phyloP scores from a whole-genome alignment of 2,888 invertebrate species.

The Lasioglossum zephyrum region DNA sequence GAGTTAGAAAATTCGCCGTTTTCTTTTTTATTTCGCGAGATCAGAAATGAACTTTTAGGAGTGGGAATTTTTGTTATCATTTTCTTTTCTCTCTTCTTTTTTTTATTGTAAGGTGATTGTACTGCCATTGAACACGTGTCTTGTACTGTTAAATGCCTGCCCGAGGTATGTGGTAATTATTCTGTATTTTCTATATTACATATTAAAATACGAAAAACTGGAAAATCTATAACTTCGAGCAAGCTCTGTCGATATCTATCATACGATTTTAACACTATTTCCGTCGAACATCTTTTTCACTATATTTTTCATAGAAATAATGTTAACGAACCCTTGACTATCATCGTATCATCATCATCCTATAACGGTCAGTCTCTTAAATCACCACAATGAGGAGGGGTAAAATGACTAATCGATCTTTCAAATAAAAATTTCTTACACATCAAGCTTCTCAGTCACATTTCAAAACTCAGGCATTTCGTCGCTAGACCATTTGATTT shows the following conservation, averaged over 20 bases:
- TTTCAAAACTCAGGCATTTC: constrained; percentile 80
- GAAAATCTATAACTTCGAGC: not conserved
- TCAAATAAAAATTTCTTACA: not conserved
- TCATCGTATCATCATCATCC: not conserved
- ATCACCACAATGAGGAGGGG: not conserved
- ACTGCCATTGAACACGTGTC: constrained; percentile 43
- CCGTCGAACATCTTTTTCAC: not conserved
- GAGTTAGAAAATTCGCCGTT: not conserved
- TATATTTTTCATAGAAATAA: not conserved
- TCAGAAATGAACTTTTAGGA: not conserved
- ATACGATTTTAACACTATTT: not conserved
- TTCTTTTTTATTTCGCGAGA: not conserved
- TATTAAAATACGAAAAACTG: constrained; percentile 47
- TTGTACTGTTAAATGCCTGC: constrained; percentile 66
- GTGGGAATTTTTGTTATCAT: constrained; percentile 23
- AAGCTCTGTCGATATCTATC: not conserved
- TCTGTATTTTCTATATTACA: constrained; percentile 68
- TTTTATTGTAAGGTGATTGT: constrained; percentile 4
- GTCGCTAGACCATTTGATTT: constrained; percentile 85
- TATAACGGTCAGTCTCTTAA: not conserved
- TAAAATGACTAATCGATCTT: not conserved
- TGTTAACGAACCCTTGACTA: not conserved
- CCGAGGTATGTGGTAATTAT: constrained; percentile 60
- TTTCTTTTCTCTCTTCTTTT: not conserved
- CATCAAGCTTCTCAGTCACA: not conserved